phyloP scores from a whole-genome alignment of 1,140 invertebrate species.

The Megalopta genalis region DNA sequence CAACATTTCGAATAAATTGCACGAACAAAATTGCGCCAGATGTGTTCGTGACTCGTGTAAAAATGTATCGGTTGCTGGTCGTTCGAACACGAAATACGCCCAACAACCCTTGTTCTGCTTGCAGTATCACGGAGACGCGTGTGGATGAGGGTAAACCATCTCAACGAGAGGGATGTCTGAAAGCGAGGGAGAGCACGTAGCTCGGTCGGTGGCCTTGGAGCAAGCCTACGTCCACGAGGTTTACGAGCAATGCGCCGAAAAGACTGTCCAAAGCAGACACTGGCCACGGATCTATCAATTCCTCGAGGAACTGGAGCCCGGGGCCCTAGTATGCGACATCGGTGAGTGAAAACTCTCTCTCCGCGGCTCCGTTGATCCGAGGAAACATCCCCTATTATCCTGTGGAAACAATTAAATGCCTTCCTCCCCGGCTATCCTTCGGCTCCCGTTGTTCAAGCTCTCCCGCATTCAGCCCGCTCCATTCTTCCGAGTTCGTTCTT shows the following conservation, averaged over 20 bases:
- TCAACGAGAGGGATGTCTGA: slow-evolving; percentile 77
- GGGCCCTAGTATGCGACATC: slow-evolving; percentile 94
- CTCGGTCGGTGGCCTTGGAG: slow-evolving; percentile 91
- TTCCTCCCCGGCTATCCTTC: too few species aligned
- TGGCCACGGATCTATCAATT: slow-evolving; percentile 94
- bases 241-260: slow-evolving; percentile 91
- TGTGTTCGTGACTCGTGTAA: too few species aligned
- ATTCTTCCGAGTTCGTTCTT: too few species aligned
- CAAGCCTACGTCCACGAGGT: slow-evolving; percentile 97
- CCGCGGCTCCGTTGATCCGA: too few species aligned
- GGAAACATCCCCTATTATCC: too few species aligned
- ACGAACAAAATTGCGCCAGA: too few species aligned
- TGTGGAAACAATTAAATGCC: too few species aligned
- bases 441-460: too few species aligned
- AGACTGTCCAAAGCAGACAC: slow-evolving; percentile 83
- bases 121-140: slow-evolving; percentile 71
- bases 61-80: too few species aligned
- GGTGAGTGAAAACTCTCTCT: slow-evolving; percentile 84
- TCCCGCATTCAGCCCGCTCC: too few species aligned
- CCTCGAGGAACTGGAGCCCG: slow-evolving; percentile 91
- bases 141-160: slow-evolving; percentile 68
- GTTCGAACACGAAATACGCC: too few species aligned
- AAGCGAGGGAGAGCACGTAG: slow-evolving; percentile 83
- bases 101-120: slow-evolving; percentile 21
- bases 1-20: too few species aligned